A percentile compares a stretch with the other conserved stretches of the same genome.
Conservation (phyloP, 2,888 invertebrate species). For the Norana najaformis region DNA sequence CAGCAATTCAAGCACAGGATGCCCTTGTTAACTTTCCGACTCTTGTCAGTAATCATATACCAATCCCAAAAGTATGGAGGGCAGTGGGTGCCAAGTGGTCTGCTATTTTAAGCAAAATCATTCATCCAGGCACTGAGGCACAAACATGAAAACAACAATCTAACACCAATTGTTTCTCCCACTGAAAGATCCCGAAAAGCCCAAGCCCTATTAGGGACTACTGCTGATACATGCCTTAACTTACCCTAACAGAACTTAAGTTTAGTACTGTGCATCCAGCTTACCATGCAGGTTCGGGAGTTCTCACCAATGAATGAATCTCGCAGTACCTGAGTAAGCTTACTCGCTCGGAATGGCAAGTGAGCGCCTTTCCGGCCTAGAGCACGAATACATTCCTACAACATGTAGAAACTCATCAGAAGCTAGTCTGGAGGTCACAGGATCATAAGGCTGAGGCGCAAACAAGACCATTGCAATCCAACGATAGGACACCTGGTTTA, state of each 20-base stretch:
- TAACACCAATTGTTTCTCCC: not conserved
- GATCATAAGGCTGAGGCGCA: no score
- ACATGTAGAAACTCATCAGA: not conserved
- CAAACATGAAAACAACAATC: not conserved
- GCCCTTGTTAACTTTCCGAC: no score
- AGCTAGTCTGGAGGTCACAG: no score
- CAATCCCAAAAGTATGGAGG: not conserved
- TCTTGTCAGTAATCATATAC: no score
- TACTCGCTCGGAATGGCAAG: conserved; percentile 94
- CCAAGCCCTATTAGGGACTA: not conserved
- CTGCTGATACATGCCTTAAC: not conserved
- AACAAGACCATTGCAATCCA: no score
- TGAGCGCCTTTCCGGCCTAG: conserved; percentile 85
- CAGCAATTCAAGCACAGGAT: no score
- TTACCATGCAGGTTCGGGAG: conserved; percentile 89
- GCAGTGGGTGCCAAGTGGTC: not conserved
- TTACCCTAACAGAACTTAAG: not conserved
- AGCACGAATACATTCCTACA: conserved; percentile 80
- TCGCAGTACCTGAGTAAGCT: conserved; percentile 90
- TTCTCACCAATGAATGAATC: conserved; percentile 98
- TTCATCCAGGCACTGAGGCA: not conserved
- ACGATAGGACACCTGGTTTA: no score
- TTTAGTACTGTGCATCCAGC: not conserved
- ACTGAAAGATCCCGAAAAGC: not conserved
- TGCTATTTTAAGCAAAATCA: not conserved